These are phyloP conservation scores for Tiliacea aurago DNA, from an alignment of 2,888 invertebrate species.

Conservation along the genomic window DNA sequence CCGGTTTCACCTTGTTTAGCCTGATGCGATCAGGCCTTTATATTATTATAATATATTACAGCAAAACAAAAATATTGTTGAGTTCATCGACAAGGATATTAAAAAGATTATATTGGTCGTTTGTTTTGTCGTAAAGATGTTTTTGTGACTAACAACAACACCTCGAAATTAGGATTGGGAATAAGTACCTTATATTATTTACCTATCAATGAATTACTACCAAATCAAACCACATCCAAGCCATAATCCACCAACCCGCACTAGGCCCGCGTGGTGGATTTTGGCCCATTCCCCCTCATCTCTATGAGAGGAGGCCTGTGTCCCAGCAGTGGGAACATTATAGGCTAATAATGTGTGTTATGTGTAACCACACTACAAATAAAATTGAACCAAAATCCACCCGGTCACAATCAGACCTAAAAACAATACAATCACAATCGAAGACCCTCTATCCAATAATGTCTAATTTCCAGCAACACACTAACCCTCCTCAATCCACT, in stretches of 20 bases:
- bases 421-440: background rate
- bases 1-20: slow-evolving; percentile 10
- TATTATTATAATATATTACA: slow-evolving; percentile 29
- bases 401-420: background rate
- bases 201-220: too few species aligned
- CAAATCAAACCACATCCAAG: too few species aligned
- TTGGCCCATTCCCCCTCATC: too few species aligned
- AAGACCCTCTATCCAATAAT: slow-evolving; percentile 3
- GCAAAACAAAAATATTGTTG: background rate
- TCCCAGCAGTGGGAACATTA: too few species aligned
- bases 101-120: background rate
- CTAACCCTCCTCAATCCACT: slow-evolving; percentile 19
- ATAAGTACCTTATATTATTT: too few species aligned
- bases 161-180: too few species aligned
- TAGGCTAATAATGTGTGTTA: too few species aligned
- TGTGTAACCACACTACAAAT: too few species aligned
- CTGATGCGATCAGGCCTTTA: background rate
- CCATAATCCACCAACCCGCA: too few species aligned
- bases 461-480: slow-evolving; percentile 15
- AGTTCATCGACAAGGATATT: background rate
- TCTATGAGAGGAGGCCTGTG: too few species aligned
- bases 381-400: too few species aligned
- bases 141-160: background rate
- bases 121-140: background rate
- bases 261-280: too few species aligned